A percentile compares a stretch with the other conserved stretches of the same genome.
These are phyloP conservation scores for Aproaerema taeniolella DNA, from an alignment of 2,888 invertebrate species.

Conservation along the genomic window DNA sequence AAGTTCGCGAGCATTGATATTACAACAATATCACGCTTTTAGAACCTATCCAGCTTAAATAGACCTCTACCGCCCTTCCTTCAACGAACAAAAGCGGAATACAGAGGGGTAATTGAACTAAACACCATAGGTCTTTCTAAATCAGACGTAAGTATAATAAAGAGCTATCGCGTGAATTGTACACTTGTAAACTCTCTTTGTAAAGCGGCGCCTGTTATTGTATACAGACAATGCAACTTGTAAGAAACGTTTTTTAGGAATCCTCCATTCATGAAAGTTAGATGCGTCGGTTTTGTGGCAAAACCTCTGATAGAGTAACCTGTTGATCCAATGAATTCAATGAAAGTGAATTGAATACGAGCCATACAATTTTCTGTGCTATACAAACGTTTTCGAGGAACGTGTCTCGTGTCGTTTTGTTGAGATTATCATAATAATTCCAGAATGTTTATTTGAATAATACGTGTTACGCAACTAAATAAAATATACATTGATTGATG, in stretches of 20 bases:
- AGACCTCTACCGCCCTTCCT: conserved; percentile 39
- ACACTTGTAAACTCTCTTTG: conserved; percentile 74
- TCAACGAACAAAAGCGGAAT: conserved; percentile 25
- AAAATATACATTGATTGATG: no score
- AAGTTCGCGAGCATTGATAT: conserved; percentile 71
- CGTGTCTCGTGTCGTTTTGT: conserved; percentile 11
- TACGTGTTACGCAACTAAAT: no score
- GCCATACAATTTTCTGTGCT: conserved; percentile 14
- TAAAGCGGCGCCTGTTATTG: conserved; percentile 71
- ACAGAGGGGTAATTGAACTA: conserved; percentile 31
- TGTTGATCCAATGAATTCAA: conserved; percentile 42
- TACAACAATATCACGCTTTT: conserved; percentile 70
- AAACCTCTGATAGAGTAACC: conserved; percentile 62
- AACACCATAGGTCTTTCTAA: conserved; percentile 51
- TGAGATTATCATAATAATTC: no score
- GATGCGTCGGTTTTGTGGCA: conserved; percentile 60
- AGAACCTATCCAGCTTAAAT: conserved; percentile 55
- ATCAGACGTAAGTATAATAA: conserved; percentile 63
- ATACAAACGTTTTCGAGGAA: conserved; percentile 7
- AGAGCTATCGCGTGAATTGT: conserved; percentile 73
- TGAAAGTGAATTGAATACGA: conserved; percentile 31
- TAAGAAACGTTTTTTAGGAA: conserved; percentile 75
- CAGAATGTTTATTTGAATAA: no score
- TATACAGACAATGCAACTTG: conserved; percentile 72
- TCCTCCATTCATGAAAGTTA: conserved; percentile 69